Conservation (phyloP, 2,888 invertebrate species). For the Epiperipatus broadwayi region DNA sequence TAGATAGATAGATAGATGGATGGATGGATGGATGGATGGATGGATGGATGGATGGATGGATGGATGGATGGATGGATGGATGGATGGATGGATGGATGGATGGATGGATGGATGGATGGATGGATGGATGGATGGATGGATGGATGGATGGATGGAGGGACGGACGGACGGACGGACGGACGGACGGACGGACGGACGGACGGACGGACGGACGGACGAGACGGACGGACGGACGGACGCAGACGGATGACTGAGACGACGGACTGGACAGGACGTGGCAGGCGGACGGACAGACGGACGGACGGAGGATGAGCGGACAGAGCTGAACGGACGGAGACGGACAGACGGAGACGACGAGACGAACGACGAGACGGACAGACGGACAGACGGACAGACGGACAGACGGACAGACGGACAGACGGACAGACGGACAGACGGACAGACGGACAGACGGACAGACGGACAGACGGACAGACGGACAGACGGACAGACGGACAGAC, state of each 20-base stretch:
- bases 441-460: conserved; percentile 10
- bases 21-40: too few relatives aligned
- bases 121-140: too few relatives aligned
- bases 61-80: too few relatives aligned
- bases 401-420: conserved; percentile 8
- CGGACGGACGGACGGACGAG: conserved; percentile 9
- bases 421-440: conserved; percentile 6
- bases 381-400: conserved; percentile 9
- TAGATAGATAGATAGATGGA: too few relatives aligned
- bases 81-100: too few relatives aligned
- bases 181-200: conserved; percentile 10
- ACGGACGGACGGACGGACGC: conserved; percentile 10
- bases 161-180: conserved; percentile 8
- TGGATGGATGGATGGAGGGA: too few relatives aligned
- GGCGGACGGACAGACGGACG: conserved; percentile 9
- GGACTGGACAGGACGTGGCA: conserved; percentile 1
- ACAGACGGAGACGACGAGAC: conserved; percentile 6
- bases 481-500: conserved; percentile 9
- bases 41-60: too few relatives aligned
- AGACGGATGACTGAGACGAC: conserved; percentile 1
- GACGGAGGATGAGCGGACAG: too few relatives aligned
- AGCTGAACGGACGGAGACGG: too few relatives aligned
- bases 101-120: too few relatives aligned
- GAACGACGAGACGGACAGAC: conserved; percentile 6
- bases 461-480: conserved; percentile 9